Evolutionary conservation across 35 echinoderm and acorn worm species (phyloP), one percentile per base, ranked within the genome.

Genomic region (Heliocidaris tuberculata): DNA sequence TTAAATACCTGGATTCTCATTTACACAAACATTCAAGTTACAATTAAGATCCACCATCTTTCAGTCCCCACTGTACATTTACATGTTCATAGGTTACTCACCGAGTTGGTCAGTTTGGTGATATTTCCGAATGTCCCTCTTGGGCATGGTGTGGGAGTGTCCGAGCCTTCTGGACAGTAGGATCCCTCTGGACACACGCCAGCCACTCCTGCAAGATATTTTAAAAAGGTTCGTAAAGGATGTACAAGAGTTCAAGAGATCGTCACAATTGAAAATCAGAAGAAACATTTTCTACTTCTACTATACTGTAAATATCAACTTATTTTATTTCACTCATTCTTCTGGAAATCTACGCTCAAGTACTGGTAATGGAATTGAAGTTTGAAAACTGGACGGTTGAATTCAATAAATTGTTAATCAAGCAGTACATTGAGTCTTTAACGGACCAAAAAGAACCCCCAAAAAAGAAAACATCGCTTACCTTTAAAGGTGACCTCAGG

Each of bases 111-210:
- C 32, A 99, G 90, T 88, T 99, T 97, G 87, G 98, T 99, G 59
- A 85, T 50, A 49, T 99, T 99, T 47, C 98, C 96, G 49, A 99
- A 99, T 4, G 95, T 99, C 19, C 98, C 98, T 61, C 98, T 95
- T 71, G 96, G 95, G 88, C 98, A 99, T 7, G 86, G 92, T 30
- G 70, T 60, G 13, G 98, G 98, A 21, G 96, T 97, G 93, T 86
- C 95, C 5, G 98, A 97, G 48, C 93, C 98, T 31, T 21, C 86
- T 47, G 96, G 95, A 85, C 98, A 99, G 90, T 97, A 99, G 92
- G 96, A 95, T 42, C 98, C 98, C 54, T 96, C 96, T 9, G 96
- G 96, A 91, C 98, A 99, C 9, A 95, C 85, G 35, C 98, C 98
- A 85, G 96, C 98, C 50, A 97, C 94, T 92, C 98, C 98, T 99